Base-by-base conservation (phyloP, 2,113 vertebrate species). In the Oxyruncus cristatus region DNA sequence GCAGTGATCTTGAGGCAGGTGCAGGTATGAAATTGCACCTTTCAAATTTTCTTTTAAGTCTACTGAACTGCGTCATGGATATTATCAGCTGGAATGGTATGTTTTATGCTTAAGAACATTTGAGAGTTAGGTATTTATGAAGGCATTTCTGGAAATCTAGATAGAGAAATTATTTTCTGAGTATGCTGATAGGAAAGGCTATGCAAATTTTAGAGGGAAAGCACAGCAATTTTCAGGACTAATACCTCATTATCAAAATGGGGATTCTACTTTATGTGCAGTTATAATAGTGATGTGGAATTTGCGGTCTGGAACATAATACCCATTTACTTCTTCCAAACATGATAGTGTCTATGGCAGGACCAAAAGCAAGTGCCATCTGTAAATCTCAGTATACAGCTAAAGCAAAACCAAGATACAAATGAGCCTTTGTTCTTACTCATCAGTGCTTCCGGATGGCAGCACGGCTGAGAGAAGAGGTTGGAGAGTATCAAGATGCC, bases 271-370 rank as follows among this genome's bases (percentile, higher is more conserved):
- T 76, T 89, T 50, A 37, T 3, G 5, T 46, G 17, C 12, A 72
- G 6, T n/a, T 68, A n/a, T 18, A 66, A 77, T 5, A 19, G 16
- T 33, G 11, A 76, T 35, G 7, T 9, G 26, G 44, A 75, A 86
- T 62, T 28, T 46, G 30, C 7, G 39, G 26, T 5, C 23, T 89
- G 21, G 12, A 49, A 76, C 15, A 15, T 1, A 19, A 27, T 41
- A 41, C 5, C 8, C 41, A 23, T 30, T 81, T 18, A 53, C 9
- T 18, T 74, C 39, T 89, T 77, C 66, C 67, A 80, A 65, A 86
- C 27, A 28, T 0, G 0, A 19, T 1, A 61, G 9, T 9, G 21
- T 41, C 22, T 58, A 56, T n/a, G 26, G 12, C 58, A 56, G 33
- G 10, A 84, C 35, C 35, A 73, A 91, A 84, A 44, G 23, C 26